phyloP scores from a whole-genome alignment of 2,113 vertebrate genomes.

The Cyprinodon brontotheroides region DNA sequence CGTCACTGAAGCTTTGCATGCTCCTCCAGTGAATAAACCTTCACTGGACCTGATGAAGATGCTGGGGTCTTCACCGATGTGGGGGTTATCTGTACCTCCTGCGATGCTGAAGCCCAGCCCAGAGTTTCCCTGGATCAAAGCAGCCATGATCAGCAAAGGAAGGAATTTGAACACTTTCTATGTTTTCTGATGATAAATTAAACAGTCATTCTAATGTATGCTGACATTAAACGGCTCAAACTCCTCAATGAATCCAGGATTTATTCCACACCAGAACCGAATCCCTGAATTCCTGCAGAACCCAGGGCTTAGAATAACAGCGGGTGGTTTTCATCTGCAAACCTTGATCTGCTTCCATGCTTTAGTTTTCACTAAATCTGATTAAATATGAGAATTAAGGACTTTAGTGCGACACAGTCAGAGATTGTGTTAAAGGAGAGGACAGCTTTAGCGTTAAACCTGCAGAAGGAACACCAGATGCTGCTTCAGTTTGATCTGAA shows the following conservation, averaged over 20 bases:
- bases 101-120: constrained; percentile 99
- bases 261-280: too few relatives aligned
- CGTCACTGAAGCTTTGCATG: constrained; percentile 94
- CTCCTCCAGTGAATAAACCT: too few relatives aligned
- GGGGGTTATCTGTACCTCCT: constrained; percentile 96
- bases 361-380: neutral
- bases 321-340: too few relatives aligned
- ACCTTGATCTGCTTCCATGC: neutral
- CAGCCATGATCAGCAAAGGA: neutral
- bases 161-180: neutral
- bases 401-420: neutral
- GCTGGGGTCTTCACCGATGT: constrained; percentile 96
- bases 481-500: too few relatives aligned
- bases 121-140: constrained; percentile 87
- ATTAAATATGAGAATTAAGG: too few relatives aligned
- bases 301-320: too few relatives aligned
- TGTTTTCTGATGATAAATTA: neutral
- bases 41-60: too few relatives aligned
- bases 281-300: too few relatives aligned
- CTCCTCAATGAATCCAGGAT: too few relatives aligned
- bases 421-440: neutral
- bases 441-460: neutral
- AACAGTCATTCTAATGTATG: neutral
- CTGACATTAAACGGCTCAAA: neutral
- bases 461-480: too few relatives aligned